Base-by-base conservation (phyloP, 2,113 vertebrate genomes). In the Vicugna pacos region DNA sequence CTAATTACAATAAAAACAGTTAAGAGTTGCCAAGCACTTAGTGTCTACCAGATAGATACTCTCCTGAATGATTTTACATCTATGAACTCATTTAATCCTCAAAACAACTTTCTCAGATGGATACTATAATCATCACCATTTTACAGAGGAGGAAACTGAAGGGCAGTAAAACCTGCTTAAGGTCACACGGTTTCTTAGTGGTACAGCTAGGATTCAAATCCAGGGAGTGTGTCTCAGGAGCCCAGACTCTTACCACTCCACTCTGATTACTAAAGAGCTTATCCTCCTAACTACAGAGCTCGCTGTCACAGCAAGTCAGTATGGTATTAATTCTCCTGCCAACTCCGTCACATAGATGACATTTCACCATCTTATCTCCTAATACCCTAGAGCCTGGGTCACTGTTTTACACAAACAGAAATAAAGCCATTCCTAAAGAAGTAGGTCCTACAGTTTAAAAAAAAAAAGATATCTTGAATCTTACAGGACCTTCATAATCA, bases 401-500 rank as follows among this genome's bases (percentile, higher is more conserved):
- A 85, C 16, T 54, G 17, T 79, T 89, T 90, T 75, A 91, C 2
- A 2, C 32, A 67, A 89, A 60, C 32, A 95, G 80, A 94, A 95
- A 90, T 46, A 87, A 93, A 91, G 6, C 20, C 56, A 93, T 95
- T 70, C 15, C 17, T 16, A 73, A 70, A 83, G 91, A 84, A 48
- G 24, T 65, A 85, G 30, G 6, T 93, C 16, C 12, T 22, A 67
- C 19, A 87, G 15, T 75, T 75, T 95, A 96, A 42, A 14, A 82
- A 79, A 96, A 42, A 14, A 82, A 52, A 9, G 13, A 7, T 73
- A 54, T 81, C 56, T 82, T 80, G 19, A 92, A 50, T 86, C 15
- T 79, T 52, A 93, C 28, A 38, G 19, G 35, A 24, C 28, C 62
- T 65, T 58, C 32, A 76, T 8, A 94, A 35, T 3, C 52, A 76